Evolutionary conservation across 2,113 vertebrate genomes (phyloP), one percentile per base, ranked within the genome.

Genomic region (Apteryx owenii): DNA sequence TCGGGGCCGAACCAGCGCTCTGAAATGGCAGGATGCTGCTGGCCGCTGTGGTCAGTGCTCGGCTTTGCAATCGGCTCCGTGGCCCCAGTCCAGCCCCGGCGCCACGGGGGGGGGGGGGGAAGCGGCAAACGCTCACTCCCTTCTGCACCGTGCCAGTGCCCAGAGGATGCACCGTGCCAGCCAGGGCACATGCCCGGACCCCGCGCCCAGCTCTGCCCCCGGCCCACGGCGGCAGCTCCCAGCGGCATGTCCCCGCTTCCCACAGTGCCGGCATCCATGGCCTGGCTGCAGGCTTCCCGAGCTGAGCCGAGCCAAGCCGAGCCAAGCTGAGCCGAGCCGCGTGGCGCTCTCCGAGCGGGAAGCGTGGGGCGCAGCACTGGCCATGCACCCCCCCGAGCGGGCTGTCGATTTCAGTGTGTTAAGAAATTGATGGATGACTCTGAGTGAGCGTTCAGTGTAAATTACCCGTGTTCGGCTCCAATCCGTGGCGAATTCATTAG

Each of bases 401-500:
- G 91, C 75, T 7, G 11, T 94, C 53, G 22, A 38, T 68, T 93
- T 91, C 95, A 95, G 96, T 89, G 92, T 84, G 90, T 89, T 79
- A 66, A 86, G 92, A 95, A 96, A 86, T 53, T 95, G 97, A 96
- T 94, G 96, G 96, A 96, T 93, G 96, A 93, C 78, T 95, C 92
- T 77, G 89, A 81, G 81, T 0, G 12, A 93, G 80, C 85, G 95
- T 95, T 95, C 89, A 66, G 79, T 88, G 89, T 90, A 96, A 97
- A 95, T 96, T 96, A 95, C 94, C 95, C 96, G 56, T 93, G 96
- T 96, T 92, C 77, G 87, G 77, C 77, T 94, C 85, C 97, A 82
- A 31, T 84, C 96, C 82, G 8, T 94, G 87, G 85, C 89, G 95
- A 93, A 97, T 97, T 96, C 96, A 96, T 95, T 96, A 96, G 97